phyloP scores from a whole-genome alignment of 37 sponge, comb jelly and placozoan genomes.

The Geodia barretti region DNA sequence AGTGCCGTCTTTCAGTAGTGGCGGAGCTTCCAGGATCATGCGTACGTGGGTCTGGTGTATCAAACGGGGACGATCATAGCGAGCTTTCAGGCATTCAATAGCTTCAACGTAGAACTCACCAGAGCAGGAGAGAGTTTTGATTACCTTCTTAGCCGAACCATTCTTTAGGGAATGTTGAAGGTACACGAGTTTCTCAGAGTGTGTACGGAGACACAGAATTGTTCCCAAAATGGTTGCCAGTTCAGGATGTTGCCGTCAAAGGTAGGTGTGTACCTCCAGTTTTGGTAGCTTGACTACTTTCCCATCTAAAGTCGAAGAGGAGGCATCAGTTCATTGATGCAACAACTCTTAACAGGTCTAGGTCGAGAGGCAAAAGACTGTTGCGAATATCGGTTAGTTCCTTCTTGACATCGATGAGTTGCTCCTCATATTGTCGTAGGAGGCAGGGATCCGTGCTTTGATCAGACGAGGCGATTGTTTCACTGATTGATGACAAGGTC shows the following conservation, averaged over 20 bases:
- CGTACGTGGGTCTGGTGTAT: slow-evolving; percentile 23
- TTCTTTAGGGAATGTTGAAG: slow-evolving; percentile 18
- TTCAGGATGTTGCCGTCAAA: slow-evolving; percentile 15
- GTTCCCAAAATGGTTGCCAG: slow-evolving; percentile 24
- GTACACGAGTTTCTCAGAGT: slow-evolving; percentile 12
- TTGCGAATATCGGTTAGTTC: not conserved
- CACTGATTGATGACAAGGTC: not conserved
- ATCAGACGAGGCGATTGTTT: not conserved
- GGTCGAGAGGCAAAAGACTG: not conserved
- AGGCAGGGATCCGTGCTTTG: not conserved
- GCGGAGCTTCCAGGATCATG: slow-evolving; percentile 12
- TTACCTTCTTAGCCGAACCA: not conserved
- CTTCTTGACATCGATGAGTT: slow-evolving; percentile 6
- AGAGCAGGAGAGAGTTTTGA: slow-evolving; percentile 6
- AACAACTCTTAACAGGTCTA: not conserved
- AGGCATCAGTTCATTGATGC: not conserved
- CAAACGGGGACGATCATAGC: slow-evolving; percentile 6
- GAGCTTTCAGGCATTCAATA: slow-evolving; percentile 2
- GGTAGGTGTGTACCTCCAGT: slow-evolving; percentile 10
- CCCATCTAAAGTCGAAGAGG: not conserved
- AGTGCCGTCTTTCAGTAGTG: slow-evolving; percentile 5
- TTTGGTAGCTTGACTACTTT: slow-evolving; percentile 9
- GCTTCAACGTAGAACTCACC: slow-evolving; percentile 18
- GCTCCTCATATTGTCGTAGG: not conserved
- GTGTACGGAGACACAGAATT: slow-evolving; percentile 11